A percentile compares a stretch with the other conserved stretches of the same genome.
Conservation (phyloP, 2,113 vertebrate species). For the Chamaea fasciata region DNA sequence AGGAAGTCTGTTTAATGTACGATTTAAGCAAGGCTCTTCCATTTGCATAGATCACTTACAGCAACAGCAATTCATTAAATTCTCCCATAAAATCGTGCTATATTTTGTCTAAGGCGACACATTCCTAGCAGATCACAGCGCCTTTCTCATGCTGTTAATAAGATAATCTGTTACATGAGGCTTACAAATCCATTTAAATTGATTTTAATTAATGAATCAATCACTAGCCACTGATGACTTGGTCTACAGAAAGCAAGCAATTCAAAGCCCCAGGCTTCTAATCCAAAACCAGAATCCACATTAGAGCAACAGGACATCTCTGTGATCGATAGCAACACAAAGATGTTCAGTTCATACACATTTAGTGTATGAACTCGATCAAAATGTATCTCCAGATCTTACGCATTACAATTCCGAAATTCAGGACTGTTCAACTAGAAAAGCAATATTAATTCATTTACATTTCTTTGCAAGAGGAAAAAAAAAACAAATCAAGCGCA, state of each 20-base stretch:
- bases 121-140: conserved; percentile 66
- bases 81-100: background rate
- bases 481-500: background rate
- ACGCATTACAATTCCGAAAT: background rate
- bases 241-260: conserved; percentile 58
- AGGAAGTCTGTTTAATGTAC: conserved; percentile 10
- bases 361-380: background rate
- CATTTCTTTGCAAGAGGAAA: conserved; percentile 22
- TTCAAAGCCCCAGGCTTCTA: conserved; percentile 62
- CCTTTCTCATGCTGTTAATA: conserved; percentile 69
- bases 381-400: conserved; percentile 33
- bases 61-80: conserved; percentile 18
- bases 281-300: conserved; percentile 64
- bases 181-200: conserved; percentile 80
- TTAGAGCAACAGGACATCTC: conserved; percentile 58
- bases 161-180: conserved; percentile 75
- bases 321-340: conserved; percentile 40
- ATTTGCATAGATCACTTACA: conserved; percentile 42
- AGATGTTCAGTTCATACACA: conserved; percentile 39
- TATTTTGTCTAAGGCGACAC: conserved; percentile 50
- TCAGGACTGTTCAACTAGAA: background rate
- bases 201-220: conserved; percentile 82
- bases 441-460: conserved; percentile 23
- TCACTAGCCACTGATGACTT: conserved; percentile 65
- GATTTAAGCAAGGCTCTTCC: conserved; percentile 9